Conservation (phyloP, 2,797 vertebrate species). For the Eulemur coronatus region DNA sequence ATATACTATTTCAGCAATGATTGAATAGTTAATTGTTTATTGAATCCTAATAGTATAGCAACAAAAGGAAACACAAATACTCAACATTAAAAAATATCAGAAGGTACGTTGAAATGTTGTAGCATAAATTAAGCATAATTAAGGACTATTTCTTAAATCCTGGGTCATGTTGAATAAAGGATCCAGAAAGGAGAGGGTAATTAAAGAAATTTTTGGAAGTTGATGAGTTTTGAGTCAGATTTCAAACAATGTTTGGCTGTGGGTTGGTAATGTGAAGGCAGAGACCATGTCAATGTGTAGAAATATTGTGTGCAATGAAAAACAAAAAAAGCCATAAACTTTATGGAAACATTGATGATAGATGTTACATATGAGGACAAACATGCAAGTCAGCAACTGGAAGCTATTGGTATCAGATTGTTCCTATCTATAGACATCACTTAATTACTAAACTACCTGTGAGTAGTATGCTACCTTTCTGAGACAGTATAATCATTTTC, state of each 20-base stretch:
- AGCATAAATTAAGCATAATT: neutral
- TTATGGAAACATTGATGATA: neutral
- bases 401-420: neutral
- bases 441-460: no score
- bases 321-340: neutral
- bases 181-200: neutral
- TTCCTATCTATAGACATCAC: neutral
- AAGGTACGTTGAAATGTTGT: neutral
- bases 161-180: neutral
- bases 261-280: neutral
- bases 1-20: neutral
- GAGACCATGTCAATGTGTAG: neutral
- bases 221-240: neutral
- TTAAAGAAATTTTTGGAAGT: neutral
- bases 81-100: neutral
- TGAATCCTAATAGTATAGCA: neutral
- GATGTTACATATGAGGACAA: neutral
- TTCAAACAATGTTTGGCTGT: neutral
- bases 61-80: neutral
- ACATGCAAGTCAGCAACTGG: neutral
- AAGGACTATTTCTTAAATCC: neutral
- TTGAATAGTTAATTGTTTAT: neutral
- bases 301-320: neutral
- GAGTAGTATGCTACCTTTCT: neutral
- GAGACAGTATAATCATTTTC: neutral